Evolutionary conservation across 1,140 invertebrate species (phyloP).

Genomic region (Drosophila funebris): DNA sequence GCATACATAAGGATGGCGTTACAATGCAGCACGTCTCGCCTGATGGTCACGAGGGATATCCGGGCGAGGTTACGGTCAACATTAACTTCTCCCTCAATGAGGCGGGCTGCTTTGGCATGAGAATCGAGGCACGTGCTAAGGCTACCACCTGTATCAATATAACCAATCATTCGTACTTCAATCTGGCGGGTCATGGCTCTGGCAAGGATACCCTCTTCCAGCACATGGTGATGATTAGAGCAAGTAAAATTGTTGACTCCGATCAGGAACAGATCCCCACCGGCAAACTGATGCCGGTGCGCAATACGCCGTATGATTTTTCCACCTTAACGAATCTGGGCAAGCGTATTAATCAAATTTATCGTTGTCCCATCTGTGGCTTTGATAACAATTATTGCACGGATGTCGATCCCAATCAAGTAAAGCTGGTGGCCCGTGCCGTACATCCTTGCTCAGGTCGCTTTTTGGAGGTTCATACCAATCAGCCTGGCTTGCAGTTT

Average conservation of each 20-base stretch:
- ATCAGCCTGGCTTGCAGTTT: slow-evolving; percentile 95
- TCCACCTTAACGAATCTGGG: slow-evolving; percentile 85
- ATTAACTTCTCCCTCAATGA: slow-evolving; percentile 89
- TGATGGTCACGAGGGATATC: slow-evolving; percentile 94
- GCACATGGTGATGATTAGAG: slow-evolving; percentile 90
- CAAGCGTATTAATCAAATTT: slow-evolving; percentile 76
- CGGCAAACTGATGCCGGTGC: slow-evolving; percentile 88
- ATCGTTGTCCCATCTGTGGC: slow-evolving; percentile 84
- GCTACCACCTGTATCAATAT: slow-evolving; percentile 94
- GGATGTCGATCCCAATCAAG: slow-evolving; percentile 65
- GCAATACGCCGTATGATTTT: slow-evolving; percentile 89
- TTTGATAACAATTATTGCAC: slow-evolving; percentile 92
- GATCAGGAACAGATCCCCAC: slow-evolving; percentile 90
- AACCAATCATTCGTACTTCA: slow-evolving; percentile 97
- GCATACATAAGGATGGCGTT: slow-evolving; percentile 79
- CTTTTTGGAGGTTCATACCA: slow-evolving; percentile 90
- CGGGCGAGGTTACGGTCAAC: slow-evolving; percentile 89
- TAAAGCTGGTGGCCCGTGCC: slow-evolving; percentile 84
- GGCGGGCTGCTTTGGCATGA: slow-evolving; percentile 88
- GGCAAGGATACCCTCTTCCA: slow-evolving; percentile 87
- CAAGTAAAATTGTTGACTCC: slow-evolving; percentile 90
- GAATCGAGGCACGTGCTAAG: slow-evolving; percentile 89
- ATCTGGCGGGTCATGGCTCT: slow-evolving; percentile 90
- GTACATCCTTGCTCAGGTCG: slow-evolving; percentile 89
- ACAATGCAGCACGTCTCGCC: slow-evolving; percentile 88